Conservation (phyloP, 2,797 vertebrate species). For the Chiropotes sagulatus region DNA sequence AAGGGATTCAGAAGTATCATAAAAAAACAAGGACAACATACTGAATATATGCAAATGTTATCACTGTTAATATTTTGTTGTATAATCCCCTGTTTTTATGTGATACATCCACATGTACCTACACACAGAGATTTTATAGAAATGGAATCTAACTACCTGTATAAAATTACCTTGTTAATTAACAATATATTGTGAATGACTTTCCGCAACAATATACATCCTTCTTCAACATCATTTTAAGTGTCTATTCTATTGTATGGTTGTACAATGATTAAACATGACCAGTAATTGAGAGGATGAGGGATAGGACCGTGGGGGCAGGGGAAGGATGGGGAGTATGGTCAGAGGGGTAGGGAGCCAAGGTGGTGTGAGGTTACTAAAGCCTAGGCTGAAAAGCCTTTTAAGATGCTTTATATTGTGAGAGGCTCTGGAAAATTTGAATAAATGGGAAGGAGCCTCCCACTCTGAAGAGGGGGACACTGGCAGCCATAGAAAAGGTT, state of each 20-base stretch:
- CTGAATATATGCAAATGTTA: neutral
- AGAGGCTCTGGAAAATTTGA: neutral
- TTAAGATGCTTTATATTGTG: neutral
- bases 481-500: neutral
- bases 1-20: neutral
- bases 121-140: neutral
- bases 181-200: neutral
- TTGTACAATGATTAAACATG: neutral
- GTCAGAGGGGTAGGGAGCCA: neutral
- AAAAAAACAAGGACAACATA: neutral
- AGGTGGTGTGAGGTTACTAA: neutral
- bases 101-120: neutral
- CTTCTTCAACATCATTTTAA: neutral
- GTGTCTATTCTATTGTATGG: neutral
- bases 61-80: neutral
- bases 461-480: neutral
- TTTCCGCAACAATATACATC: neutral
- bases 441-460: neutral
- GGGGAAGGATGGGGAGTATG: neutral
- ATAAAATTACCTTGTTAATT: neutral
- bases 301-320: neutral
- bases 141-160: neutral
- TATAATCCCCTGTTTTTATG: neutral
- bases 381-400: neutral
- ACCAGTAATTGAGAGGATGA: neutral